A percentile compares a stretch with the other conserved stretches of the same genome.
phyloP scores from a whole-genome alignment of 2,797 vertebrate genomes.

The Urophycis tenuis region DNA sequence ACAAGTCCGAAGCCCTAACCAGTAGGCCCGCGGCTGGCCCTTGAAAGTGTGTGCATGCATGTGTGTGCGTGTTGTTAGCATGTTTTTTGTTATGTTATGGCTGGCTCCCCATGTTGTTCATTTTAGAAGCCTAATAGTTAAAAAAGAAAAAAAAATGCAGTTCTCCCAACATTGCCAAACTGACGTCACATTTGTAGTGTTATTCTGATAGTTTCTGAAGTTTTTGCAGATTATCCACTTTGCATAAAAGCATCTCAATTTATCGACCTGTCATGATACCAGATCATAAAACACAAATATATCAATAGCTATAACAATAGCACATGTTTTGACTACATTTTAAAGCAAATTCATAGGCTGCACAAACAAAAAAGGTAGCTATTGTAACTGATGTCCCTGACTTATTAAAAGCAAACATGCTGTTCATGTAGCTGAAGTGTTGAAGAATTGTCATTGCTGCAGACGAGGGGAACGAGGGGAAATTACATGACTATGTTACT shows the following conservation, averaged over 20 bases:
- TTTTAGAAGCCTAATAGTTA: too few species aligned
- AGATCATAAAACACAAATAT: background rate
- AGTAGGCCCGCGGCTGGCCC: too few species aligned
- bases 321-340: background rate
- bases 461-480: background rate
- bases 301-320: background rate
- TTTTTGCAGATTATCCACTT: slow-evolving; percentile 25
- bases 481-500: background rate
- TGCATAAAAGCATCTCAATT: background rate
- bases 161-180: slow-evolving; percentile 39
- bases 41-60: slow-evolving; percentile 1
- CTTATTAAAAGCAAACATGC: background rate
- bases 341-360: background rate
- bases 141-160: too few species aligned
- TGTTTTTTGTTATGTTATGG: too few species aligned
- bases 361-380: background rate
- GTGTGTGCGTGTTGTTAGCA: slow-evolving; percentile 20
- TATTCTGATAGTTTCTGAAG: too few species aligned
- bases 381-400: background rate
- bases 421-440: background rate
- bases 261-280: background rate
- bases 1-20: too few species aligned
- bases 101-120: too few species aligned
- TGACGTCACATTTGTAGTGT: too few species aligned
- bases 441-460: background rate